Conservation (phyloP, 2,113 vertebrate species). For the Ptilorrhoa leucosticta region DNA sequence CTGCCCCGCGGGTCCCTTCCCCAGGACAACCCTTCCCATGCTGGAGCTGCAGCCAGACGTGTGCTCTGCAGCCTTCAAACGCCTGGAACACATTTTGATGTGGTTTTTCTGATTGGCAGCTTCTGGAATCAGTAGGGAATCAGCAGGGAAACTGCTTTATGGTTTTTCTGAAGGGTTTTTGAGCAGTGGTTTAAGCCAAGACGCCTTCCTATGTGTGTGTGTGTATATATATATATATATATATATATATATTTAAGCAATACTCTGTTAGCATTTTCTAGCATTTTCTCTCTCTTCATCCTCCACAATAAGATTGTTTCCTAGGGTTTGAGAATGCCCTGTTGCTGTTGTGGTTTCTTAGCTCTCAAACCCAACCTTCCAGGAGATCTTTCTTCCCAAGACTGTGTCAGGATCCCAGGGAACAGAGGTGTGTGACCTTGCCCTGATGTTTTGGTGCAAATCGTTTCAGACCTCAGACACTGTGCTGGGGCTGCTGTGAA, state of each 20-base stretch:
- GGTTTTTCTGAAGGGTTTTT: not conserved
- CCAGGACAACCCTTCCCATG: not conserved
- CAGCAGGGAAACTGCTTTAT: not conserved
- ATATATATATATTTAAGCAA: not conserved
- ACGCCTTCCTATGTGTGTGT: not conserved
- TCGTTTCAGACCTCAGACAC: not conserved
- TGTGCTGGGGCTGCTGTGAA: not conserved
- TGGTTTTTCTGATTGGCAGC: not conserved
- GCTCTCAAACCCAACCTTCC: not conserved
- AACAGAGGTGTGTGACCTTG: not conserved
- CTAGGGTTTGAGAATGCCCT: not conserved
- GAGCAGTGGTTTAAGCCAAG: not conserved
- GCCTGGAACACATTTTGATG: not conserved
- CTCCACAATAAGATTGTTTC: not conserved
- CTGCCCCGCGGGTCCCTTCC: not conserved
- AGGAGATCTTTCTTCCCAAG: not conserved
- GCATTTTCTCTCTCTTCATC: not conserved
- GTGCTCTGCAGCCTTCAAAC: not conserved
- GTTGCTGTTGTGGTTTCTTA: not conserved
- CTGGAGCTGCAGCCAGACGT: not conserved
- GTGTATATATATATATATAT: rapidly evolving
- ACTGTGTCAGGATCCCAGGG: not conserved
- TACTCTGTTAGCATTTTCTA: not conserved
- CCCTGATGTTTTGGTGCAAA: not conserved
- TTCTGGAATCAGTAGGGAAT: not conserved